phyloP scores from a whole-genome alignment of 2,797 vertebrate species.

The Macropus fuliginosus region DNA sequence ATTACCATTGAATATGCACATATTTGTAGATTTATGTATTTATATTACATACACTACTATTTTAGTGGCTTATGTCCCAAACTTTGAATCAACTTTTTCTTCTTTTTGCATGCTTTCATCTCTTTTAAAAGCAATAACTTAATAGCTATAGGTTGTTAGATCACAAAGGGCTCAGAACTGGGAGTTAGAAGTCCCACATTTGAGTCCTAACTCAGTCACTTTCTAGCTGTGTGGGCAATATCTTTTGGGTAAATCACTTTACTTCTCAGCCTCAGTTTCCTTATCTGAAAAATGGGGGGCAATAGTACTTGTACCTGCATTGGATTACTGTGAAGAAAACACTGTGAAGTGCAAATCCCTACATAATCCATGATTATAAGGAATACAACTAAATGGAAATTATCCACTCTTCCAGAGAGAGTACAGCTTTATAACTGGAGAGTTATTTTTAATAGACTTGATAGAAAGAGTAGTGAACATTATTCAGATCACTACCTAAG shows the following conservation, averaged over 20 bases:
- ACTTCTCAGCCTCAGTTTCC: not conserved
- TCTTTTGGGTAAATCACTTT: not conserved
- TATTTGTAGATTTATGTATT: not conserved
- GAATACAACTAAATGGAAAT: slow-evolving; percentile 7
- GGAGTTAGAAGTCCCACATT: not conserved
- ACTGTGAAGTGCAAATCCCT: not conserved
- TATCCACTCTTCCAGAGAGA: slow-evolving; percentile 5
- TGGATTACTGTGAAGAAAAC: not conserved
- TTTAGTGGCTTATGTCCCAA: not conserved
- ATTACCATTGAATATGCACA: not conserved
- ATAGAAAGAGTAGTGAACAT: slow-evolving; percentile 39
- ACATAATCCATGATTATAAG: not conserved
- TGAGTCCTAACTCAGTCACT: not conserved
- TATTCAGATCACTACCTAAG: slow-evolving; percentile 53
- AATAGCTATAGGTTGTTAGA: not conserved
- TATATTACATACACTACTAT: not conserved
- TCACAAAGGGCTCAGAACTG: not conserved
- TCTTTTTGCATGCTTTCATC: not conserved
- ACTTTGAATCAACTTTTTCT: not conserved
- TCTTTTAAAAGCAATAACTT: not conserved
- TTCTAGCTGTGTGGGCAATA: not conserved
- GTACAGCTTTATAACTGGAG: slow-evolving; percentile 1
- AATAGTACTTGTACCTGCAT: not conserved
- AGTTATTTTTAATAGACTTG: slow-evolving; percentile 64
- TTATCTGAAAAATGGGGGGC: not conserved